These are phyloP conservation scores for Chromobotia macracanthus DNA, from an alignment of 2,797 vertebrate genomes.

Conservation along the genomic window DNA sequence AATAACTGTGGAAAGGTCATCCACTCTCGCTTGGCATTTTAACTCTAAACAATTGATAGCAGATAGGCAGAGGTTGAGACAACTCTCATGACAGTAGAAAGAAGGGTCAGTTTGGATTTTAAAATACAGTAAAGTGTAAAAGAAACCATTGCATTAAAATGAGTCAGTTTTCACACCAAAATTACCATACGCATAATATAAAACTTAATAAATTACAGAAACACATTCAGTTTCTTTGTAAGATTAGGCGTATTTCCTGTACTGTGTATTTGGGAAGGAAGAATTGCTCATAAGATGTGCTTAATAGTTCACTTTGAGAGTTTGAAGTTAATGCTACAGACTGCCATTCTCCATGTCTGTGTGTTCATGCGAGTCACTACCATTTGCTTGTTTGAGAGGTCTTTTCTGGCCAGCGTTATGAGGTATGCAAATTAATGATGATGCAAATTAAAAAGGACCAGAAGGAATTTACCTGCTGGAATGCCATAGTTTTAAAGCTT, in stretches of 20 bases:
- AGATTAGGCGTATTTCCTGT: constrained; percentile 54
- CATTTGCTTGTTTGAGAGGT: constrained; percentile 38
- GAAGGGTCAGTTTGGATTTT: background rate
- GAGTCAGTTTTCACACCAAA: too few species aligned
- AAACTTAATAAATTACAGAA: constrained; percentile 38
- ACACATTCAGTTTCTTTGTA: constrained; percentile 28
- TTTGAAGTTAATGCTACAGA: constrained; percentile 30
- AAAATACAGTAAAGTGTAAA: background rate
- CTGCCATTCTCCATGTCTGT: constrained; percentile 32
- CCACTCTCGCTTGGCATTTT: constrained; percentile 43
- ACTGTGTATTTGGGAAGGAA: constrained; percentile 37
- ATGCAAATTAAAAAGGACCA: constrained; percentile 56
- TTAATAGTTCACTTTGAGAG: constrained; percentile 39
- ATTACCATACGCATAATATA: too few species aligned
- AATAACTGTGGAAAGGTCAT: constrained; percentile 45
- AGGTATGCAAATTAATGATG: constrained; percentile 36
- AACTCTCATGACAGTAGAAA: background rate
- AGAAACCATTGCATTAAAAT: background rate
- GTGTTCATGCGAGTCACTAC: constrained; percentile 47
- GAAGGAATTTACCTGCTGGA: constrained; percentile 59
- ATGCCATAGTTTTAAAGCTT: constrained; percentile 32
- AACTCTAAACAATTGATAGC: constrained; percentile 43
- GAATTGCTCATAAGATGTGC: constrained; percentile 39
- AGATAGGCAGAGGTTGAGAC: constrained; percentile 6
- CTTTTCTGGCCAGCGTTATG: constrained; percentile 44